Base-by-base conservation (phyloP, 2,888 invertebrate genomes). In the Cerceris ruficornis region DNA sequence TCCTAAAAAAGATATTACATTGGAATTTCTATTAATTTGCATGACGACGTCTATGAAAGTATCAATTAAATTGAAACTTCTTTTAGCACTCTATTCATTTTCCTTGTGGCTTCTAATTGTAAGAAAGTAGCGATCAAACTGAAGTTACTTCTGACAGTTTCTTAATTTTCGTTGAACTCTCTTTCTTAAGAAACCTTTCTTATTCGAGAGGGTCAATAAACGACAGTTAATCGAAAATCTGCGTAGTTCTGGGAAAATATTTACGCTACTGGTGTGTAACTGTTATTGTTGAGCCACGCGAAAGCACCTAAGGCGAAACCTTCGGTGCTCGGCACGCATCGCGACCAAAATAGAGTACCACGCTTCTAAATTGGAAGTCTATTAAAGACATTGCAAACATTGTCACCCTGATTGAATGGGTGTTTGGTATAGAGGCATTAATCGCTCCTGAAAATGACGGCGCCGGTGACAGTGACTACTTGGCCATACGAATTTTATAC, bases 241-340 rank as follows among this genome's bases (percentile, higher is more conserved):
- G 54, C 69, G 54, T 60, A 43, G 59, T 55, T 28, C 7, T 2
- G 39, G 39, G 15, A 58, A 59, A 60, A 66, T 72, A 66, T 66
- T 72, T 66, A 60, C 54, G 15, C 59, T 42, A 52, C 43, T 46
- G 42, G 6, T 50, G 58, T 15, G 54, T 54, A 72, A 72, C 65
- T 72, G 55, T 66, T 72, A 66, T 55, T 66, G 60, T 69, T 69
- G 14, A 41, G 41, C 43, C 65, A 42, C n/a, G 59, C 59, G 59
- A 68, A 59, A 55, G 57, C 57, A 57, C 62, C 61, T 11, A 61
- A 9, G 14, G 59, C 59, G 54, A n/a, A 61, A 59, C 69, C 59
- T 59, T 68, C 68, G 15, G 8, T 50, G 41, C 42, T 39, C 59
- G 59, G 49, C 68, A 59, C 50, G 41, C 39, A 50, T 52, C 14